phyloP scores from a whole-genome alignment of 2,113 vertebrate species.

The Gymnobelideus leadbeateri region DNA sequence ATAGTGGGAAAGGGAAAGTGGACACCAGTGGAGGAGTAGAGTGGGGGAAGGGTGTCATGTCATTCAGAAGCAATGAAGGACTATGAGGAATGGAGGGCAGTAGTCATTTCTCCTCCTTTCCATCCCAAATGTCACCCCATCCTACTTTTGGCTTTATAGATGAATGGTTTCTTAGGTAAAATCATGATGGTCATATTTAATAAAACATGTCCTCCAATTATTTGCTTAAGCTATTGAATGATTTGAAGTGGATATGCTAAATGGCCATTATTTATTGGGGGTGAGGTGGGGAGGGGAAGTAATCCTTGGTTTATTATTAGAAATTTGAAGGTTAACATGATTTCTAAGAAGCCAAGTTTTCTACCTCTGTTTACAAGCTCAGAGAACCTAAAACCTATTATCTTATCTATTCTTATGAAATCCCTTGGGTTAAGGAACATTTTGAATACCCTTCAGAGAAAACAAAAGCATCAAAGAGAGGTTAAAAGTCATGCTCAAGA shows the following conservation, averaged over 20 bases:
- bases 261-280: neutral
- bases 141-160: constrained; percentile 20
- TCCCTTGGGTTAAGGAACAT: constrained; percentile 19
- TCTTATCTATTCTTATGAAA: constrained; percentile 26
- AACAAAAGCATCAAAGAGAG: constrained; percentile 19
- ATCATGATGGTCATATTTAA: constrained; percentile 24
- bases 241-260: neutral
- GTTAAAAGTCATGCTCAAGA: constrained; percentile 18
- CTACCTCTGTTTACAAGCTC: constrained; percentile 13
- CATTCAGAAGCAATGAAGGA: neutral
- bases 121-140: neutral
- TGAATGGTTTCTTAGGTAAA: constrained; percentile 40
- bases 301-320: neutral
- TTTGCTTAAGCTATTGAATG: constrained; percentile 18
- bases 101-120: neutral
- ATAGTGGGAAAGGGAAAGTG: neutral
- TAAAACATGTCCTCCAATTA: neutral
- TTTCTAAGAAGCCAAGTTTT: neutral
- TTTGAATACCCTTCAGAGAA: constrained; percentile 16
- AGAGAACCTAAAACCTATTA: constrained; percentile 21
- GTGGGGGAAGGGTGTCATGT: neutral
- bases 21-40: neutral
- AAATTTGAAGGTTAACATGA: constrained; percentile 19
- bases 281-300: neutral
- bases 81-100: neutral